Base-by-base conservation (phyloP, 2,797 vertebrate genomes). In the Phoebastria nigripes region DNA sequence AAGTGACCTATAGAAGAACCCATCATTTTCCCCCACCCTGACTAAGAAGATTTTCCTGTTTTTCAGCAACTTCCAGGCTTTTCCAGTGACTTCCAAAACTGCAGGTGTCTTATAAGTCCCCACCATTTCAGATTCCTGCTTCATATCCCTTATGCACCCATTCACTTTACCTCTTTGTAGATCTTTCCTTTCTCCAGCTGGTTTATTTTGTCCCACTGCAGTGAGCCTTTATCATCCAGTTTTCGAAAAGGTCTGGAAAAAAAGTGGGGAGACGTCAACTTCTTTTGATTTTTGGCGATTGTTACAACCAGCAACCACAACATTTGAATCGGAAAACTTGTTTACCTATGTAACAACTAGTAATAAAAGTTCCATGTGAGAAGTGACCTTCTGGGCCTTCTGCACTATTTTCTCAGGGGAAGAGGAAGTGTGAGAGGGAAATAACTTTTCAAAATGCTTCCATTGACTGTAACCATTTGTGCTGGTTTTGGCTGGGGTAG, bases 201-300 rank as follows among this genome's bases (percentile, higher is more conserved):
- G 65, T 93, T 98, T 96, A 98, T 98, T 58, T 98, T 98, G 95
- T 98, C 98, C 98, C 98, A 98, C 47, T 98, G 98, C 33, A 98
- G 96, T 4, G 98, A 97, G 15, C 98, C 98, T 51, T 94, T 97
- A 84, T 98, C 98, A 74, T 98, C 98, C 26, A 98, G 96, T 97
- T 98, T 98, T 90, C 98, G 78, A 95, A 98, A 98, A 90, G 98
- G 98, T 95, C 98, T 98, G 87, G 49, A 52, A 74, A 66, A 61
- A 76, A 78, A 12, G 2, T 18, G 33, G 24, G 26, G 11, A 89
- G 66, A 89, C 15, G 21, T 93, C 28, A 96, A 73, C 49, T 70
- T 54, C 65, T 89, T 94, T 89, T 87, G 58, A 89, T 86, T 86
- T 94, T 82, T 93, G 37, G 35, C 2, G 33, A 91, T 41, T 76